Base-by-base conservation (phyloP, 2,888 invertebrate genomes). In the Homarus gammarus region DNA sequence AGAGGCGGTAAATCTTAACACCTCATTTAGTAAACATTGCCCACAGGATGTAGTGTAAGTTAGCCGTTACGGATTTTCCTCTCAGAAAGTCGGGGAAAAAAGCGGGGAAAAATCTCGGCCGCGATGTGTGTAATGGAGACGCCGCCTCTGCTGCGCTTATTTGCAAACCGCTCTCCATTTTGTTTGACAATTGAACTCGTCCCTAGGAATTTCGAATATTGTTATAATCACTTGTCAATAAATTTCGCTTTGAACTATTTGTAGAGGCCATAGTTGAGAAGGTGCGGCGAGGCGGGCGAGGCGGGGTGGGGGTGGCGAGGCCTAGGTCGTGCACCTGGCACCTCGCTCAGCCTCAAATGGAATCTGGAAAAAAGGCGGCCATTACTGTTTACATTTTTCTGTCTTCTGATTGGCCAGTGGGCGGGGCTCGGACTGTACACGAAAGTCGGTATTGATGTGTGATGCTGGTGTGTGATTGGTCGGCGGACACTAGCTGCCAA, bases 361-460 rank as follows among this genome's bases (percentile, higher is more conserved):
- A 87, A 87, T 87, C 81, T 73, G 87, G 64, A 64, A 87, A 87
- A 86, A 87, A 87, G 87, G 72, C 87, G 73, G 87, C 87, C 87
- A 87, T 87, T 87, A 87, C 81, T 87, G 87, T 87, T 81, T 87
- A 87, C 87, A 87, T 87, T 87, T 87, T 87, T 87, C 81, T 61
- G 87, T n/a, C 72, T 70, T n/a, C 38, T 73, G 87, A 87, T 87
- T 87, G 87, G 81, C 73, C 56, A 44, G 81, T 79, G 81, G 81
- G 87, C 81, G 87, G 81, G 73, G 87, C 87, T 79, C 79, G 40
- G 81, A 36, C 79, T 12, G 81, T 61, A 36, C 87, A 56, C 51
- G 87, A 87, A 87, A 87, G 87, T 87, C 87, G 87, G 87, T 87
- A 81, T 81, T 87, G 87, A 87, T 81, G 87, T 81, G 87, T 73